Evolutionary conservation across 2,797 vertebrate species (phyloP).

Genomic region (Neosilurus hyrtlii): DNA sequence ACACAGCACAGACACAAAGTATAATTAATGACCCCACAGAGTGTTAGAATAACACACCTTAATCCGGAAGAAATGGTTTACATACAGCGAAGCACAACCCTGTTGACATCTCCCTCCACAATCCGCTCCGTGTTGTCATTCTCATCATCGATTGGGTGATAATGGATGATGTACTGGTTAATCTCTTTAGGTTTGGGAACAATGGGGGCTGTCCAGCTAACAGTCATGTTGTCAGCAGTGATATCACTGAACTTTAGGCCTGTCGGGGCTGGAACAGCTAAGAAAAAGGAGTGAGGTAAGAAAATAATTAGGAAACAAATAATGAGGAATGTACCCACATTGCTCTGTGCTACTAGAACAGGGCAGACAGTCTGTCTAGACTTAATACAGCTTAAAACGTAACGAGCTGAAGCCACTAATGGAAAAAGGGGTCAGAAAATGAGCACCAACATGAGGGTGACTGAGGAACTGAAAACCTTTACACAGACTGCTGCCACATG

Average conservation of each 20-base stretch:
- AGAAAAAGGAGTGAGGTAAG: conserved; percentile 9
- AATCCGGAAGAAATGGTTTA: not conserved
- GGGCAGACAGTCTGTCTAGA: conserved; percentile 37
- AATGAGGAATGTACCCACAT: not conserved
- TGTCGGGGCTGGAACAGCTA: conserved; percentile 90
- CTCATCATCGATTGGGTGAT: conserved; percentile 86
- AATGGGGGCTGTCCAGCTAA: conserved; percentile 82
- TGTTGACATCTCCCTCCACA: conserved; percentile 72
- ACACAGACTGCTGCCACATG: conserved; percentile 63
- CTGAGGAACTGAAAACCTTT: conserved; percentile 43
- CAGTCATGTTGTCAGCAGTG: conserved; percentile 79
- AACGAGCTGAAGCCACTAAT: conserved; percentile 48
- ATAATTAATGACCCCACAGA: not conserved
- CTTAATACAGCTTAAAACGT: conserved; percentile 59
- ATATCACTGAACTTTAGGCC: conserved; percentile 83
- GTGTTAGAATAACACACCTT: not conserved
- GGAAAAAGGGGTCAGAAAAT: conserved; percentile 54
- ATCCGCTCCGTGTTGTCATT: conserved; percentile 83
- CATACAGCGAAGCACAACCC: conserved; percentile 84
- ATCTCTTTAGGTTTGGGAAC: conserved; percentile 80
- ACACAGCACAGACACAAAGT: not conserved
- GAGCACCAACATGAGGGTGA: conserved; percentile 47
- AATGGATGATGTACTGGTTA: conserved; percentile 79
- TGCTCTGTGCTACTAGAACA: conserved; percentile 31
- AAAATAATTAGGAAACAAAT: conserved; percentile 2